Evolutionary conservation across 1,140 invertebrate species (phyloP), one percentile per base, ranked within the genome.

Genomic region (Drosophila leontia): DNA sequence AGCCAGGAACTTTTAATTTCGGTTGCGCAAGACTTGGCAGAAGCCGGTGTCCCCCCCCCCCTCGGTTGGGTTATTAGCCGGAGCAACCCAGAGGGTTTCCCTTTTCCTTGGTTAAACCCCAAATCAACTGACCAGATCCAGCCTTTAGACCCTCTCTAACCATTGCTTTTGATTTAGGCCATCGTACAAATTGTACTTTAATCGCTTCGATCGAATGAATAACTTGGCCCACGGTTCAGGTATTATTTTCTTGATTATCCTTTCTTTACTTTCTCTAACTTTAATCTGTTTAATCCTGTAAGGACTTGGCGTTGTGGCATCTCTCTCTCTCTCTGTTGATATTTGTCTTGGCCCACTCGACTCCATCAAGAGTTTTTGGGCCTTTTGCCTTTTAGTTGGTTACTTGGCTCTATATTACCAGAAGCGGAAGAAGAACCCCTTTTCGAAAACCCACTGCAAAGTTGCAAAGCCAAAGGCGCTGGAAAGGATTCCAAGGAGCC

Each of bases 1-100:
- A 69, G 74, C 12, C 51, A 56, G 53, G 35, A 74, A 85, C 83
- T 82, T 87, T 87, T 87, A 87, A 88, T 87, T 87, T 79, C 53
- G 71, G 76, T 87, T 87, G 77, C 75, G 76, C 65, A 79, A 79
- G 55, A 74, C 45, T 78, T 76, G 63, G 62, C 61, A 41, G 7
- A 1, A 35, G 17, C 8, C 7, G 6, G 6, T 0, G 8, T 9
- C 8, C 50, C 19, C 32, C 32, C 19, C 19, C 19, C 32, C 32
- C 19, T 1, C 23, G 12, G 1, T 5, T n/a, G 32, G 56, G 55
- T 59, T 74, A 83, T 83, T 84, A 84, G 80, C 61, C 37, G 19
- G 7, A 15, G 8, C n/a, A 19, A 29, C 6, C 6, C 34, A 7
- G 41, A 55, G 62, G 62, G 78, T 62, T 62, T 84, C 12, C 37